Conservation (phyloP, 1,140 invertebrate species). For the Daktulosphaira vitifoliae region DNA sequence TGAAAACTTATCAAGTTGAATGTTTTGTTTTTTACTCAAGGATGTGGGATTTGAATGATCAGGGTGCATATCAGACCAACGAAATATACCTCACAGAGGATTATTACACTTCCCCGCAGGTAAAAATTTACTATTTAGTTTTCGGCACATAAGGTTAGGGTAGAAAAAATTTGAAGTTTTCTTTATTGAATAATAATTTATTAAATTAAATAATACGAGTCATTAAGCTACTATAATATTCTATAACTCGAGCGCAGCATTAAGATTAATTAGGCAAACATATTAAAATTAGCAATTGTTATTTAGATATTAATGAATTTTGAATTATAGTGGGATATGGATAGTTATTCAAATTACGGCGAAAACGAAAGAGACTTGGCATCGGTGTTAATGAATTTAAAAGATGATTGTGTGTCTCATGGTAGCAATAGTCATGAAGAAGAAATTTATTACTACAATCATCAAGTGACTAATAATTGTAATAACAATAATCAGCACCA, state of each 20-base stretch:
- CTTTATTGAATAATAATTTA: no score
- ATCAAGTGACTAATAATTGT: neutral
- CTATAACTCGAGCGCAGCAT: no score
- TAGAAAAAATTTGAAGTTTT: no score
- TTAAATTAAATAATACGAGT: no score
- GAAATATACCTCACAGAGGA: slow-evolving; percentile 10
- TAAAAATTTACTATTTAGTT: no score
- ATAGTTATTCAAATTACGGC: slow-evolving; percentile 8
- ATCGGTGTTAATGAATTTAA: slow-evolving; percentile 14
- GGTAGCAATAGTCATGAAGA: neutral
- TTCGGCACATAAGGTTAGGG: no score
- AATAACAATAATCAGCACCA: neutral
- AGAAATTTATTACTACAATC: neutral
- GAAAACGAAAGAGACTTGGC: slow-evolving; percentile 23
- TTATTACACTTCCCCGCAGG: slow-evolving; percentile 9
- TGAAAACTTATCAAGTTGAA: no score
- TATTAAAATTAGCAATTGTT: no score
- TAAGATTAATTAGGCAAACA: no score
- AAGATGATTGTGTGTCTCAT: slow-evolving; percentile 2
- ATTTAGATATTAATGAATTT: no score
- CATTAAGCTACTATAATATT: no score
- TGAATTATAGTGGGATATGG: slow-evolving; percentile 11
- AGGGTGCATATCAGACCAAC: neutral
- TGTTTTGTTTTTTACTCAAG: no score
- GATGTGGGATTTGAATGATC: slow-evolving; percentile 25